Evolutionary conservation across 2,888 invertebrate species (phyloP), one percentile per base, ranked within the genome.

Genomic region (Mimachlamys varia): DNA sequence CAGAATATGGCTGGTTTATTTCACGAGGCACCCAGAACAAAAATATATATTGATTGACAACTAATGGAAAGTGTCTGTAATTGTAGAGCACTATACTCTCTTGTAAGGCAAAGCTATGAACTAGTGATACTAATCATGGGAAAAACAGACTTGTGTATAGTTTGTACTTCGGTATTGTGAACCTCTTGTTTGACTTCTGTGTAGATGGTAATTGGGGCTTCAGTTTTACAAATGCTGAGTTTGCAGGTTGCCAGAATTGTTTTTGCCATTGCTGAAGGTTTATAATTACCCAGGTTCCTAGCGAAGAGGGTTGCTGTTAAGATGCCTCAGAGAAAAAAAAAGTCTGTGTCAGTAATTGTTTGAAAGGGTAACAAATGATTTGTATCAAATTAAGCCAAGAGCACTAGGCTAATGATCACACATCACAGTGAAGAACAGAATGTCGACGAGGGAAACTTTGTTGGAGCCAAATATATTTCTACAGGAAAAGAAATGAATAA

Each of bases 21-120:
- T 76, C 76, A 76, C 33, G 7, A 76, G 76, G 33, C 33, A 13
- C 76, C 76, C 12, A 33, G 76, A 76, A 76, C 76, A 76, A 76
- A 76, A 76, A 27, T 33, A 2, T 76, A 19, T 62, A 76, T 76
- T 76, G 76, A 27, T 33, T 76, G 33, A 76, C 76, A 76, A 27
- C 76, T 76, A 76, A 76, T 76, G 27, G 76, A 76, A 33, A 13
- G 76, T 76, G 76, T 33, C 58, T 58, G 58, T 58, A 58, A 58
- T 76, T 76, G 76, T 33, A 27, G 76, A 58, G 7, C 7, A n/a
- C n/a, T 22, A 58, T n/a, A n/a, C n/a, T n/a, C 58, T 58, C 58
- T 7, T 58, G 22, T 58, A 58, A n/a, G n/a, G 7, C 76, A 76
- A 15, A 76, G 15, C 76, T 33, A 19, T 76, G 17, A 13, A 33